A percentile compares a stretch with the other conserved stretches of the same genome.
These are phyloP conservation scores for Drosophila varians DNA, from an alignment of 1,140 invertebrate species.

Conservation along the genomic window DNA sequence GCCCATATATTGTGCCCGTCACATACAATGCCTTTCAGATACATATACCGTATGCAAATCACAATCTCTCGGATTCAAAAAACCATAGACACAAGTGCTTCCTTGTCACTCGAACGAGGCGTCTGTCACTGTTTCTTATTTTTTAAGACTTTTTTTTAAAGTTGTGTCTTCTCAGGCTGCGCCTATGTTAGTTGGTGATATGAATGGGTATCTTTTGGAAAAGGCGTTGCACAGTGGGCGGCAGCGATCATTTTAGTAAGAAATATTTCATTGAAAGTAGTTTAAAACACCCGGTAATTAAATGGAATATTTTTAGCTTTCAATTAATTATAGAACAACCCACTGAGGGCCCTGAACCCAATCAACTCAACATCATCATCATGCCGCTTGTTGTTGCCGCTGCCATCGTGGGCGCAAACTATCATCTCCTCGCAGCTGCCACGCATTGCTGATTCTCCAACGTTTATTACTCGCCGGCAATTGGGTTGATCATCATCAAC, in stretches of 20 bases:
- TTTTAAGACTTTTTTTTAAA: background rate
- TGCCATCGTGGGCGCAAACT: slow-evolving; percentile 67
- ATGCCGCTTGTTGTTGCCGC: slow-evolving; percentile 20
- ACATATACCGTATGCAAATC: slow-evolving; percentile 40
- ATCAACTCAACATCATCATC: slow-evolving; percentile 41
- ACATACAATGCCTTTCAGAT: slow-evolving; percentile 17
- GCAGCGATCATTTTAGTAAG: background rate
- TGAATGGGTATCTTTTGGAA: background rate
- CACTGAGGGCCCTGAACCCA: slow-evolving; percentile 27
- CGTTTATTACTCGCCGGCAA: slow-evolving; percentile 65
- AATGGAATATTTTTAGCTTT: background rate
- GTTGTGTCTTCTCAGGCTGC: slow-evolving; percentile 60
- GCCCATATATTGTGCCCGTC: background rate
- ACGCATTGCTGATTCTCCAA: slow-evolving; percentile 72
- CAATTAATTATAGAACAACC: background rate
- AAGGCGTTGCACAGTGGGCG: slow-evolving; percentile 30
- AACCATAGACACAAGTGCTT: slow-evolving; percentile 59
- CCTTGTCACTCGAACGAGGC: slow-evolving; percentile 64
- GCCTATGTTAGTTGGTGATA: slow-evolving; percentile 45
- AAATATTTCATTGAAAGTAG: background rate
- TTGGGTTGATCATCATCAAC: slow-evolving; percentile 69
- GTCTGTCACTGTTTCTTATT: slow-evolving; percentile 29
- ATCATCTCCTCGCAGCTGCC: slow-evolving; percentile 58
- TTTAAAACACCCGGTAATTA: background rate
- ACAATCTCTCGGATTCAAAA: slow-evolving; percentile 9